Conservation (phyloP, 2,113 vertebrate genomes). For the Alethe castanea region DNA sequence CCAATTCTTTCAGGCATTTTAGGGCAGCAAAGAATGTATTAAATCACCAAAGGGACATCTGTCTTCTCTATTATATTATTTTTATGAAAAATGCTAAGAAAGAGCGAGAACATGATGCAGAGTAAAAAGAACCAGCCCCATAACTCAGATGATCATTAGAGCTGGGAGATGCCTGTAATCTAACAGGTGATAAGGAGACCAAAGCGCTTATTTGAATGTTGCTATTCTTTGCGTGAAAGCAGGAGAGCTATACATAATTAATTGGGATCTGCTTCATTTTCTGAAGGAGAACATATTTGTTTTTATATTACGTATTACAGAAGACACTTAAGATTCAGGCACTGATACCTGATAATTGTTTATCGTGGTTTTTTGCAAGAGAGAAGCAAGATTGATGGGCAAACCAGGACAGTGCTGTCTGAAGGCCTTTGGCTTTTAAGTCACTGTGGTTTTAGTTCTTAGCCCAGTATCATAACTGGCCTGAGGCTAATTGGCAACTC, state of each 20-base stretch:
- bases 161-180: conserved; percentile 42
- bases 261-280: conserved; percentile 65
- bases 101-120: not conserved
- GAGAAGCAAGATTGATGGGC: not conserved
- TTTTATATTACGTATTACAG: conserved; percentile 61
- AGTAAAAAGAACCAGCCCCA: not conserved
- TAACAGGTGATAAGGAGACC: conserved; percentile 35
- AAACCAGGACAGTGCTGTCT: not conserved
- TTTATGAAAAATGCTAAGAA: conserved; percentile 23
- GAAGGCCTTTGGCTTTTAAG: not conserved
- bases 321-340: conserved; percentile 53
- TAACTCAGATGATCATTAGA: conserved; percentile 4
- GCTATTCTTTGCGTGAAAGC: conserved; percentile 9
- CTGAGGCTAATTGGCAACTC: not conserved
- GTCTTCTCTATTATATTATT: not conserved
- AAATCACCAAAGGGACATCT: conserved; percentile 19
- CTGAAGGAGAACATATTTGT: conserved; percentile 51
- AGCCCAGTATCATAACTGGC: not conserved
- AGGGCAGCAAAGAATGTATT: not conserved
- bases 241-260: conserved; percentile 58
- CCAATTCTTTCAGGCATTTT: not conserved
- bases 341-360: conserved; percentile 39
- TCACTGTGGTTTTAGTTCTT: not conserved
- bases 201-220: conserved; percentile 19
- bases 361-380: not conserved